A percentile compares a stretch with the other conserved stretches of the same genome.
Evolutionary conservation across 2,888 invertebrate genomes (phyloP).

Genomic region (Gordius sp.): DNA sequence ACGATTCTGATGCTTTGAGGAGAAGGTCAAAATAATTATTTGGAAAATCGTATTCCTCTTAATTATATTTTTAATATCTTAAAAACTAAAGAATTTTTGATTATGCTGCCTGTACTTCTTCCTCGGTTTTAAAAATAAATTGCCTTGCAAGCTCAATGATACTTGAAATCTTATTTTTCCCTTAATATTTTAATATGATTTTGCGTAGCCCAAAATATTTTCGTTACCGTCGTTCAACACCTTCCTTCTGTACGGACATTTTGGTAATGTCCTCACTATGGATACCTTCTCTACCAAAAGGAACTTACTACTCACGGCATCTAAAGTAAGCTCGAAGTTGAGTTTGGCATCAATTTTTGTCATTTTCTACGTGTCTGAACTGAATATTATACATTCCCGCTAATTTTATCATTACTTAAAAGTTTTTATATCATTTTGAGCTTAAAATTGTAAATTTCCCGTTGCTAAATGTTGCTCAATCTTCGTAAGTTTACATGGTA

Average conservation of each 20-base stretch:
- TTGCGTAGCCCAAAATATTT: constrained; percentile 15
- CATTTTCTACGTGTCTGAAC: too few relatives aligned
- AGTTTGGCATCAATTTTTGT: too few relatives aligned
- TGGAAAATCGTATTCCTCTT: background rate
- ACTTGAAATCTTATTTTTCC: background rate
- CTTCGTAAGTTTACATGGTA: too few relatives aligned
- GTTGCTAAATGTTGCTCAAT: too few relatives aligned
- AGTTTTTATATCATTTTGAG: too few relatives aligned
- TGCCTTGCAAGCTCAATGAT: background rate
- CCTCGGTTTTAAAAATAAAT: background rate
- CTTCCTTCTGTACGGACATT: background rate
- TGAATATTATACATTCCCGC: too few relatives aligned
- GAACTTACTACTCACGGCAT: background rate
- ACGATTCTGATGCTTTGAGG: too few relatives aligned
- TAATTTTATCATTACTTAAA: too few relatives aligned
- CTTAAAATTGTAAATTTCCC: too few relatives aligned
- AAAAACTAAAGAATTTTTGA: background rate
- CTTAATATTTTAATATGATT: background rate
- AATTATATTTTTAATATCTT: background rate
- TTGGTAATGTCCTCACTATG: background rate
- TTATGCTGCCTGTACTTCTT: background rate
- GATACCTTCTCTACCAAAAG: background rate
- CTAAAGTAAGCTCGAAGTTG: too few relatives aligned
- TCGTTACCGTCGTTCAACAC: background rate
- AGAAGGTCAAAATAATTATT: too few relatives aligned